Base-by-base conservation (phyloP, 2,113 vertebrate species). In the Hassar affinis region DNA sequence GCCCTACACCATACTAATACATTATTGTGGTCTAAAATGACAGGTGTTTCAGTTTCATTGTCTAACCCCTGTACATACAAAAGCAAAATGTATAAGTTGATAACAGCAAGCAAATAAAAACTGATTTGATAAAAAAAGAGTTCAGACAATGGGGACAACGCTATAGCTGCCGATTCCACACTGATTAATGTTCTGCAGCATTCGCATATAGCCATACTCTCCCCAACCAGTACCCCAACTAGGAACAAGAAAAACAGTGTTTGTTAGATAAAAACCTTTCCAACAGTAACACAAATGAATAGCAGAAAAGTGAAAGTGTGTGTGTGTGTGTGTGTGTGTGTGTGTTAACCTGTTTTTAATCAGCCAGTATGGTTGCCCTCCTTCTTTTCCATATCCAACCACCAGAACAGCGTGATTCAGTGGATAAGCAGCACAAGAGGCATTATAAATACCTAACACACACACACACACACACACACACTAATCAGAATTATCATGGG, bases 281-380 rank as follows among this genome's bases (percentile, higher is more conserved):
- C 14, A 64, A 33, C 4, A 33, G 5, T 64, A 68, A 7, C 30
- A 68, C 17, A 66, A 68, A 22, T 69, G 4, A 42, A 20, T 69
- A 22, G 6, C 6, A n/a, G 11, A 27, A 14, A 4, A 62, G n/a
- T 51, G 49, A 51, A 22, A 22, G 38, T 71, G 38, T 68, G 64
- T 68, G 64, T 42, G 64, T 42, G 33, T 68, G n/a, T n/a, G n/a
- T n/a, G n/a, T n/a, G n/a, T n/a, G 64, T 35, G 64, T 35, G 64
- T 18, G 64, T 9, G 33, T 68, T 17, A 35, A 78, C 76, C 76
- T 78, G 76, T 78, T 78, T 57, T 78, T 78, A 35, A 42, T n/a
- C 30, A 78, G 76, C 76, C 76, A 78, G 76, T 78, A 78, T 4
- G 38, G 9, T 10, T 57, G 51, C 25, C 76, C 76, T 3, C 15